Base-by-base conservation (phyloP, 2,888 invertebrate genomes). In the Acronicta leporina region DNA sequence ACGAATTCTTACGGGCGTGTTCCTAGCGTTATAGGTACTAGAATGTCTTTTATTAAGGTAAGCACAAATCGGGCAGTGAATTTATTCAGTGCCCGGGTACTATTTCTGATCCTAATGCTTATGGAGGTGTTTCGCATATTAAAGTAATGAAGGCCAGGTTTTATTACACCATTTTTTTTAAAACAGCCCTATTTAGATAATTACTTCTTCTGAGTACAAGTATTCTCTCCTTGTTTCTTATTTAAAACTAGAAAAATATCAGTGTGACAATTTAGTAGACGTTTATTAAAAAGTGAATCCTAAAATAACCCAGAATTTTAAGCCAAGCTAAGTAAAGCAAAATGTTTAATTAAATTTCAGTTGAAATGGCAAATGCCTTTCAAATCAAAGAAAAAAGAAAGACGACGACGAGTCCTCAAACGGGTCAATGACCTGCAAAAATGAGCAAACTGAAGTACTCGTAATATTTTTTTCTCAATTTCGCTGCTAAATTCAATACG, bases 401-500 rank as follows among this genome's bases (percentile, higher is more conserved):
- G 46, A 61, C 38, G 55, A 40, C 43, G 55, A 40, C 43, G 46
- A 58, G 48, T 56, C 49, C 63, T 68, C 68, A 73, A 38, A 53
- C 52, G 62, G 73, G 62, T 68, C 69, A 69, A 73, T 62, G 57
- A 50, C 33, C 44, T 13, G 42, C 49, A 54, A 47, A 73, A 73
- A 57, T 69, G 64, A 69, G 69, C 69, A 47, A 64, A 61, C 66
- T 48, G 41, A 33, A 52, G 66, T 14, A 40, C 14, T 30, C 33
- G 33, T 51, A 10, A 40, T 54, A 58, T 75, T 75, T 58, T 75
- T 50, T 54, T 55, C 43, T 43, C 53, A 35, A 56, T 58, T 76
- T 55, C 33, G 42, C 58, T 65, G 61, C 56, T 53, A 61, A 63
- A 86, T 85, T 85, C 80, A 84, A 86, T 84, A 82, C 64, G 71